Percentiles rank a stretch among this genome's conserved stretches.
Evolutionary conservation across 2,113 vertebrate genomes (phyloP).

Genomic region (Antechinus stuartii): DNA sequence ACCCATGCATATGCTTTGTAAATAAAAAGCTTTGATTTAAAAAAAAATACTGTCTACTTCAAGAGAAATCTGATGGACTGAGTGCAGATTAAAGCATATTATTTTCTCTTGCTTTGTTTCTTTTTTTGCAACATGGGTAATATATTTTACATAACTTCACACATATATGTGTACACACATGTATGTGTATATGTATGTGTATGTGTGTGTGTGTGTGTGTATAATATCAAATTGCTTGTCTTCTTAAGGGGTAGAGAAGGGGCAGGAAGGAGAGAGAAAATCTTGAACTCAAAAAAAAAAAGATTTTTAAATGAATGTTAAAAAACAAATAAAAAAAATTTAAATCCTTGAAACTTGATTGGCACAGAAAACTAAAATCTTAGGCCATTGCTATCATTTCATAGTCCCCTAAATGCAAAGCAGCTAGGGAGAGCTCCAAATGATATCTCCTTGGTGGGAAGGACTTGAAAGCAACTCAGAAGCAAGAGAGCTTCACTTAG

Average conservation of each 20-base stretch:
- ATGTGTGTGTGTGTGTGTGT: too few relatives aligned
- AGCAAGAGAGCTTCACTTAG: neutral
- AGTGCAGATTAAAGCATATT: neutral
- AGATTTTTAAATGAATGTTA: neutral
- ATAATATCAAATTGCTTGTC: neutral
- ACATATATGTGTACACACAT: neutral
- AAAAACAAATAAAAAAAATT: neutral
- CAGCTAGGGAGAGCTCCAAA: neutral
- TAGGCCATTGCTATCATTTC: neutral
- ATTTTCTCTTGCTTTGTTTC: neutral
- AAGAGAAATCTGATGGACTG: neutral
- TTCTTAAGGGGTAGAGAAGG: neutral
- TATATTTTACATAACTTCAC: neutral
- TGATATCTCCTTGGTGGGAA: neutral
- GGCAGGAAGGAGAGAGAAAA: neutral
- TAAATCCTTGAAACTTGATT: neutral
- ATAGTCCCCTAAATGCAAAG: neutral
- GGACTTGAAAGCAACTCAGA: neutral
- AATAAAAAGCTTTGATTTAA: too few relatives aligned
- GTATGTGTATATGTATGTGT: too few relatives aligned
- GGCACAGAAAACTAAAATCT: neutral
- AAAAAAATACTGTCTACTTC: neutral
- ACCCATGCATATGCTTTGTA: too few relatives aligned
- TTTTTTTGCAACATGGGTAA: too few relatives aligned
- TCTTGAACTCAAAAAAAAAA: neutral